Conservation (phyloP, 2,888 invertebrate species). For the Nasonovia ribisnigri region DNA sequence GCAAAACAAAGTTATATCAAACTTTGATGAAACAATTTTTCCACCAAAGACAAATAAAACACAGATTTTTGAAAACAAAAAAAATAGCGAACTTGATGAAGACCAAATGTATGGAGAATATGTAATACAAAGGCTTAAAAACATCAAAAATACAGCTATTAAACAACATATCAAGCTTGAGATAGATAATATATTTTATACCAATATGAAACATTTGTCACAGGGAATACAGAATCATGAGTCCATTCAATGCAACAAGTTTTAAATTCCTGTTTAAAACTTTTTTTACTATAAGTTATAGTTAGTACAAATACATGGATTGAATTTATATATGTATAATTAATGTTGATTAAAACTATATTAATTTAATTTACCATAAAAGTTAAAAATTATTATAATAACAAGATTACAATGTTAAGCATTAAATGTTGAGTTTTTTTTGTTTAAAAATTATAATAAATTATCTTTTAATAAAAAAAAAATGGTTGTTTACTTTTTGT, state of each 20-base stretch:
- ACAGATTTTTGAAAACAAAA: background rate
- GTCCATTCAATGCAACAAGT: background rate
- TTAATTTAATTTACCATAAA: background rate
- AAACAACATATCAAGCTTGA: constrained; percentile 23
- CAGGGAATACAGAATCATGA: background rate
- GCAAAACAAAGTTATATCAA: too few relatives aligned
- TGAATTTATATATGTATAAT: background rate
- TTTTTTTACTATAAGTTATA: background rate
- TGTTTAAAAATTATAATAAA: background rate
- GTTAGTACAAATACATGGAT: background rate
- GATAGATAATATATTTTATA: constrained; percentile 47
- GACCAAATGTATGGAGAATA: constrained; percentile 17
- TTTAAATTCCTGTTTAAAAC: background rate
- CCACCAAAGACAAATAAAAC: too few relatives aligned
- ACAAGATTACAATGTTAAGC: background rate
- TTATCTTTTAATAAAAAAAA: background rate
- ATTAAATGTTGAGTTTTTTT: background rate
- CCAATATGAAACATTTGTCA: background rate
- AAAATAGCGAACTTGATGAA: background rate
- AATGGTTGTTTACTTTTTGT: background rate
- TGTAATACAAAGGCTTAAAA: constrained; percentile 38
- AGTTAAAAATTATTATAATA: background rate
- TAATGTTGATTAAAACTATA: background rate
- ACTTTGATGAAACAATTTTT: too few relatives aligned
- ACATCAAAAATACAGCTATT: background rate